A percentile compares a stretch with the other conserved stretches of the same genome.
phyloP scores from a whole-genome alignment of 92 coral and sea anemone genomes.

The Hydrozoanthus gracilis region DNA sequence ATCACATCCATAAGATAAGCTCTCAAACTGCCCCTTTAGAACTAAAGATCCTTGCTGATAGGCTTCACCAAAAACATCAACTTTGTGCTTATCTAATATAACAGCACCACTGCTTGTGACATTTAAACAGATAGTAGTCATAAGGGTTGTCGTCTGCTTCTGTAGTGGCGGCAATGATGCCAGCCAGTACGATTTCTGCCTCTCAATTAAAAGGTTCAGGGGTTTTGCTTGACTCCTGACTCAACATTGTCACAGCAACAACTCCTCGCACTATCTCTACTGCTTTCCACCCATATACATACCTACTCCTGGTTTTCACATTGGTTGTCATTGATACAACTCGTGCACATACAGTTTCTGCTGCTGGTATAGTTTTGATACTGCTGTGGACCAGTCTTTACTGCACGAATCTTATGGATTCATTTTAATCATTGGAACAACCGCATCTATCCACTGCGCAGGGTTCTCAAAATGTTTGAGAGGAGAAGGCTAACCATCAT shows the following conservation, averaged over 20 bases:
- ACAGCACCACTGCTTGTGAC: constrained; percentile 29
- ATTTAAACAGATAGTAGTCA: constrained; percentile 40
- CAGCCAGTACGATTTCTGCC: background rate
- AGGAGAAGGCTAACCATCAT: too few species aligned
- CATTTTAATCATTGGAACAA: too few species aligned
- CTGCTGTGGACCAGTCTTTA: constrained; percentile 44
- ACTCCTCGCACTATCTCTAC: background rate
- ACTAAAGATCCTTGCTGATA: constrained; percentile 10
- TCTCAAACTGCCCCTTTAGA: background rate
- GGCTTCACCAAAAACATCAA: constrained; percentile 16
- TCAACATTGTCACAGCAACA: background rate
- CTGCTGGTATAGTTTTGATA: constrained; percentile 31
- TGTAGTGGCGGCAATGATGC: constrained; percentile 45
- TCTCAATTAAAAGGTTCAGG: background rate
- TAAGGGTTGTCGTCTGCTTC: constrained; percentile 25
- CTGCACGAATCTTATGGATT: background rate
- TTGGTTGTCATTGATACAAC: background rate
- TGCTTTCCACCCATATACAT: background rate
- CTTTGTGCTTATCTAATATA: background rate
- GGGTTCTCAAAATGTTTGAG: too few species aligned
- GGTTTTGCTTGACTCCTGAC: background rate
- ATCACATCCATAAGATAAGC: constrained; percentile 5
- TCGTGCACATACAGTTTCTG: constrained; percentile 26
- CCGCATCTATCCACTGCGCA: background rate
- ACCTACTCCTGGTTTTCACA: background rate